Base-by-base conservation (phyloP, 2,797 vertebrate species). In the Darevskia mixta region DNA sequence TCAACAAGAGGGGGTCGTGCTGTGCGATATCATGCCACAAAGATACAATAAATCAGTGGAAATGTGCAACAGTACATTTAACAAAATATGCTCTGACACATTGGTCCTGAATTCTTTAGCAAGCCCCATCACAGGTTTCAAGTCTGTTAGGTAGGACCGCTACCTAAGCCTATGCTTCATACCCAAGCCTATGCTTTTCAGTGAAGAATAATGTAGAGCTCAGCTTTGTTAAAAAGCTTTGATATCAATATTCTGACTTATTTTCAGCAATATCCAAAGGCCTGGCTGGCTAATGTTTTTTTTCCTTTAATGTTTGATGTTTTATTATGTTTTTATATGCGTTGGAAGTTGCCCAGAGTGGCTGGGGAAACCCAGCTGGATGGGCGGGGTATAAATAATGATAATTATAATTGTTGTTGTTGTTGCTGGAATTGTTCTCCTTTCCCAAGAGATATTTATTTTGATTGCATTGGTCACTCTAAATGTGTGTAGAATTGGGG, bases 41-140 rank as follows among this genome's bases (percentile, higher is more conserved):
- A 66, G 18, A 0, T 1, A 67, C 49, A 0, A 0, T 17, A 6
- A n/a, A 35, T 7, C 55, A 76, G 1, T 1, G 0, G 0, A 23
- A 8, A 0, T 27, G 0, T 0, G 0, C 43, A 79, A 18, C 3
- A 0, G 8, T 15, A 49, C n/a, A 0, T 35, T 20, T 72, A 49
- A 5, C 23, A 0, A 29, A 88, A 69, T 78, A 29, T 43, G n/a
- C 29, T 82, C 23, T 20, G 9, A 72, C 25, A 38, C 45, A 38
- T 10, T 18, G 23, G 38, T 55, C 25, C 55, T 58, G 38, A 77
- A 67, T 82, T 43, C 27, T 61, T 23, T 64, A 55, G 49, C 49
- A 55, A 55, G 13, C 49, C 49, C 49, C 49, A 55, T 15, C 49
- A 55, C 49, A 55, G 49, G 11, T 49, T 49, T 49, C 49, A 13